Evolutionary conservation across 2,113 vertebrate species (phyloP), one percentile per base, ranked within the genome.

Genomic region (Speoplatyrhinus poulsoni): DNA sequence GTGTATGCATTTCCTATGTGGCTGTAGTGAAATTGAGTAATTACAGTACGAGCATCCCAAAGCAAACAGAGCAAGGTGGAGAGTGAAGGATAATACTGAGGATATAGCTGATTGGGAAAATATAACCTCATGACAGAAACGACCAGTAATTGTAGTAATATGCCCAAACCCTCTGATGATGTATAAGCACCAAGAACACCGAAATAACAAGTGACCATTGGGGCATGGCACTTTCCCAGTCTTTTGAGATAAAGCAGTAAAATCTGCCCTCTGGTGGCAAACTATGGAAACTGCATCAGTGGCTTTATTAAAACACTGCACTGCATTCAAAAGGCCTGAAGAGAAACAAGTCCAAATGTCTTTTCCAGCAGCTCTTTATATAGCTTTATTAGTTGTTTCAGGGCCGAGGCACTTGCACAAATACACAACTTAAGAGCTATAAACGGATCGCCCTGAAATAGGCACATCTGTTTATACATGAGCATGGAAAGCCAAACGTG

Each of bases 1-100:
- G 89, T 90, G 89, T 89, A 88, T 89, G 82, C 84, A 82, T 90
- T 90, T 90, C 89, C 87, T 82, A 88, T 89, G 88, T 75, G 81
- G 80, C 88, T 33, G 71, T 67, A 62, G 70, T 79, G 69, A 84
- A 85, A 86, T 69, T 78, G 85, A 87, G 80, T 88, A 85, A 88
- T 89, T 87, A 89, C 80, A 90, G 84, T 76, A 71, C 76, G 68
- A 83, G 72, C 62, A 73, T 73, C 72, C 82, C 67, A 84, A 84
- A 80, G 86, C 84, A 82, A 85, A 87, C 79, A 80, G 62, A 67
- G 71, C 68, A 81, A 87, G 81, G 74, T 90, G 80, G 82, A 81
- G 72, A 72, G 73, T 70, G 67, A 80, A 78, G 83, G 84, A 82
- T 82, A 89, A 81, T 71, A 63, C 68, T 54, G 79, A 80, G 73